phyloP scores from a whole-genome alignment of 1,140 invertebrate species.

The Saxidomus purpurata region DNA sequence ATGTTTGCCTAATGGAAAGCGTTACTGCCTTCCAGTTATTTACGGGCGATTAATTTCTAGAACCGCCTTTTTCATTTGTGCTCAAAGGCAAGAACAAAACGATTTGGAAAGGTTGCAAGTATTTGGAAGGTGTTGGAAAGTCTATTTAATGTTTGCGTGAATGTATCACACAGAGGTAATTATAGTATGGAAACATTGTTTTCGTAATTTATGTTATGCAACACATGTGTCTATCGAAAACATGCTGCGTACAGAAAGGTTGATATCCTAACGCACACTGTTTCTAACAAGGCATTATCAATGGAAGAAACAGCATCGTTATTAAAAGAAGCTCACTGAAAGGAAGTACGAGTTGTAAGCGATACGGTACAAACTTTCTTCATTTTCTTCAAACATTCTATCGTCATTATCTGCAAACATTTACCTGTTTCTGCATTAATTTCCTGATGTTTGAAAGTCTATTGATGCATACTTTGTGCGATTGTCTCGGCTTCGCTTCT shows the following conservation, averaged over 20 bases:
- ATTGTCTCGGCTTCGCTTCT: no score
- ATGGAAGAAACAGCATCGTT: no score
- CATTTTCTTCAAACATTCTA: no score
- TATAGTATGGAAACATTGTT: slow-evolving; percentile 9
- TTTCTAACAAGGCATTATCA: no score
- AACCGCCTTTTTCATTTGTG: neutral
- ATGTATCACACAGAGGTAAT: neutral
- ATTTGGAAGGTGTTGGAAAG: slow-evolving; percentile 3
- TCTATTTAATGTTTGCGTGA: neutral
- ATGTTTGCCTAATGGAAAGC: neutral
- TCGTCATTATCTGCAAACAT: no score
- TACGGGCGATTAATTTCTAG: neutral
- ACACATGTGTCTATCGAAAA: neutral
- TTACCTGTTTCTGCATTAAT: no score
- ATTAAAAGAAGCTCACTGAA: no score
- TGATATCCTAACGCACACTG: neutral
- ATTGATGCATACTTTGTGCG: no score
- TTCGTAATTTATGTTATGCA: slow-evolving; percentile 15
- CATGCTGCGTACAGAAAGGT: neutral
- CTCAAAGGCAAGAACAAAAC: neutral
- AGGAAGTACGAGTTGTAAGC: no score
- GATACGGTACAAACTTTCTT: no score
- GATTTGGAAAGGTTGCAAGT: slow-evolving; percentile 12
- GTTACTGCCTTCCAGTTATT: neutral
- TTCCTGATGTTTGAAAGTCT: no score